Base-by-base conservation (phyloP, 1,140 invertebrate genomes). In the Megalopta genalis region DNA sequence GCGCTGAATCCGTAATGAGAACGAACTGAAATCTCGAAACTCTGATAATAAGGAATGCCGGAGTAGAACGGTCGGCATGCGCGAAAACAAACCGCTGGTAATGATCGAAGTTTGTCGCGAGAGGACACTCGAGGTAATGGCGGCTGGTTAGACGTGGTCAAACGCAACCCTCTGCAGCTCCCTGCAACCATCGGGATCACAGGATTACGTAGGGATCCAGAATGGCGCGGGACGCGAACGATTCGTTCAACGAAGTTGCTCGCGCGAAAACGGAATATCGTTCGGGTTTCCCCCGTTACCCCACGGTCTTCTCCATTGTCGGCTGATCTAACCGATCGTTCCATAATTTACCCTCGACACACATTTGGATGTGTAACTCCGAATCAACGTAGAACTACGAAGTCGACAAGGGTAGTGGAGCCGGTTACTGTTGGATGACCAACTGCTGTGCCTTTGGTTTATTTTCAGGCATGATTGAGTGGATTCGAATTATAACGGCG, bases 51-150 rank as follows among this genome's bases (percentile, higher is more conserved):
- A 71, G 46, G 68, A n/a, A 72, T 8, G 25, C 60, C 9, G 25
- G 25, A n/a, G 27, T 2, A 42, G 37, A 25, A 42, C 3, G 27
- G 62, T 1, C 10, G 73, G 59, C n/a, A 39, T 7, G 23, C 23
- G 49, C 49, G 60, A 72, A 71, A 78, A 71, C 68, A 54, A 72
- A 78, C 76, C 60, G 21, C 25, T 14, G 16, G 49, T 78, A 78
- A 78, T 25, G 68, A 71, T 27, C 60, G 18, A 78, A 78, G 69
- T 78, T 78, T 78, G 76, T 78, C 76, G 69, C 76, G 27, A 25
- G 27, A 25, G n/a, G 18, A 27, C 39, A 62, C 71, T 78, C 49
- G 21, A 72, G 60, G 60, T 78, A 78, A 78, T 78, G 69, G 76
- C 76, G 69, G 54, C 49, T 57, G 69, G 69, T 78, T 72, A 46